Evolutionary conservation across 2,888 invertebrate species (phyloP), one percentile per base, ranked within the genome.

Genomic region (Pseudoips prasinana): DNA sequence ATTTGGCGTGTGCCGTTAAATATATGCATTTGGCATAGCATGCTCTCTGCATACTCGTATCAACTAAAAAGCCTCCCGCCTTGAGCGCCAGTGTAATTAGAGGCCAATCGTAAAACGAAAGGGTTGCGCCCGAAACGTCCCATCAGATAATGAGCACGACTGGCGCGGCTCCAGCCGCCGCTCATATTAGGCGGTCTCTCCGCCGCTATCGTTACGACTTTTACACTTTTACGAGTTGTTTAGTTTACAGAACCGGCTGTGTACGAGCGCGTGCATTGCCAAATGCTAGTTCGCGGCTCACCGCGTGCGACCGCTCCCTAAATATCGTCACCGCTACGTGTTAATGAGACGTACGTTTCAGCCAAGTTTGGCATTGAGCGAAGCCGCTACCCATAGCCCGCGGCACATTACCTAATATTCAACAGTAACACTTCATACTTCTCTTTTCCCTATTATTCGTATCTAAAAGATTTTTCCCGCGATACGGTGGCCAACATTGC

Each of bases 161-260:
- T 87, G 87, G 87, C 88, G 70, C 76, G 55, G 73, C 75, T 86
- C 87, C 87, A 88, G 74, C 75, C 72, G 73, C 78, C 72, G 79
- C 78, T 84, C 84, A 84, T 87, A 86, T 87, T 84, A 84, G 85
- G 78, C 73, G 61, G 66, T 70, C 81, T 70, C 76, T 74, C 65
- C 58, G 61, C 68, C 64, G 77, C 81, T 84, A 86, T 87, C 86
- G 82, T 81, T 84, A 84, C 82, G 83, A 87, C 75, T 88, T 86
- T 87, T 87, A 85, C 87, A 85, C 86, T 87, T 88, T 87, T 87
- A 86, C 85, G 87, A 85, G 82, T 86, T 86, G 86, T 86, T 87
- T 85, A 85, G 87, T 84, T 86, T 73, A 78, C 76, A 72, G 67
- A 69, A 70, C 81, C 73, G 73, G 77, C 73, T 75, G 79, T 65